Evolutionary conservation across 2,797 vertebrate genomes (phyloP).

Genomic region (Channallabes apus): DNA sequence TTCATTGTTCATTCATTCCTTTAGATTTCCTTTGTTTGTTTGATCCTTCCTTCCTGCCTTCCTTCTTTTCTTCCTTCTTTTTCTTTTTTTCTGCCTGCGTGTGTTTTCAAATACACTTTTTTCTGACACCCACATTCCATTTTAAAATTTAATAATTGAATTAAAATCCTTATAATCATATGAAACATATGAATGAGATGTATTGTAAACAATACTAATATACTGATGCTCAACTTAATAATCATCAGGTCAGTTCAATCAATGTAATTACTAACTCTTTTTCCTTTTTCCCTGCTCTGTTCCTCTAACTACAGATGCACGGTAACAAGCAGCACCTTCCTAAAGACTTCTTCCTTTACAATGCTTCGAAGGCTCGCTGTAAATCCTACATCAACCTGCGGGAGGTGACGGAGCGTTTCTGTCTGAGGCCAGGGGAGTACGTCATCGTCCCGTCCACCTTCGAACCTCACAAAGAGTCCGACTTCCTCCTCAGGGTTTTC

Average conservation of each 20-base stretch:
- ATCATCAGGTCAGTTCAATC: neutral
- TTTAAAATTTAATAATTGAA: neutral
- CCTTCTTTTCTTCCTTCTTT: neutral
- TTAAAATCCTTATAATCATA: neutral
- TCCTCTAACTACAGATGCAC: constrained; percentile 74
- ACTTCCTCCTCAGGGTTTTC: constrained; percentile 96
- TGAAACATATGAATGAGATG: neutral
- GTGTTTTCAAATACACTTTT: neutral
- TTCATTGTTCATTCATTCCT: neutral
- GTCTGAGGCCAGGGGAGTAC: constrained; percentile 89
- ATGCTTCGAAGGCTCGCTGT: constrained; percentile 88
- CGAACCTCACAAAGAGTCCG: constrained; percentile 87
- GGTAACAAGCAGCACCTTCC: constrained; percentile 87
- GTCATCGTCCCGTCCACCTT: constrained; percentile 92
- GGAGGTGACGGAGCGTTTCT: constrained; percentile 92
- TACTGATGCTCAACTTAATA: neutral
- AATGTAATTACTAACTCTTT: no score
- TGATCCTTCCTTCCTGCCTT: no score
- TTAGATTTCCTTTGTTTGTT: neutral
- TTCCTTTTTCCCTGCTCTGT: neutral
- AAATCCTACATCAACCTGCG: constrained; percentile 92
- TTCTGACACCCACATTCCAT: neutral
- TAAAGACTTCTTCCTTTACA: constrained; percentile 97
- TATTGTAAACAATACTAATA: neutral
- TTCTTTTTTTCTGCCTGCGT: neutral